These are phyloP conservation scores for Orthonyx spaldingii DNA, from an alignment of 2,113 vertebrate species.

Conservation along the genomic window DNA sequence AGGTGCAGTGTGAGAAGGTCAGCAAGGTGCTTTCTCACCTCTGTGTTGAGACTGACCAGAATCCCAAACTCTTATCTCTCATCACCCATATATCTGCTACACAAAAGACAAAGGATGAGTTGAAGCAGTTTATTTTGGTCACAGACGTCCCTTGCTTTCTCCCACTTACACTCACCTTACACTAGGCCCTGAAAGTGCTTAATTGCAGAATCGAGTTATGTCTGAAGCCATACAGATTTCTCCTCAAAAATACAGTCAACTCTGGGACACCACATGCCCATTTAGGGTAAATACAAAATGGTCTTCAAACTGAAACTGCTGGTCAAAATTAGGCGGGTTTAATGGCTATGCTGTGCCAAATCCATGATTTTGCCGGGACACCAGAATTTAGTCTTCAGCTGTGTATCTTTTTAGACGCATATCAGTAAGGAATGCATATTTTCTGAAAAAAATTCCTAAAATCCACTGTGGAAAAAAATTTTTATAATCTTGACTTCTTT, in stretches of 20 bases:
- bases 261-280: background rate
- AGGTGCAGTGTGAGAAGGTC: background rate
- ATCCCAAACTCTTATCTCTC: background rate
- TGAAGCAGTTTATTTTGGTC: background rate
- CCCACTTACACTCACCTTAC: fast-evolving
- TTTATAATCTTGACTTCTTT: background rate
- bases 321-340: background rate
- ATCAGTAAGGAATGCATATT: background rate
- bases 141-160: background rate
- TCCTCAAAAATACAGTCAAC: background rate
- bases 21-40: fast-evolving
- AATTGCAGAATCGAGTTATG: background rate
- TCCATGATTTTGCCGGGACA: background rate
- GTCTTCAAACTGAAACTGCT: background rate
- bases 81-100: background rate
- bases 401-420: background rate
- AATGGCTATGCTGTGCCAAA: background rate
- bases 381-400: background rate
- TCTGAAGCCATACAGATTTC: background rate
- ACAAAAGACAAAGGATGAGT: background rate
- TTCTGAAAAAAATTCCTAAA: background rate
- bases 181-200: background rate
- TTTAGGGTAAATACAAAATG: background rate
- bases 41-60: background rate
- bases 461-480: background rate